These are phyloP conservation scores for Porites evermanni DNA, from an alignment of 92 coral and sea anemone genomes.

Conservation along the genomic window DNA sequence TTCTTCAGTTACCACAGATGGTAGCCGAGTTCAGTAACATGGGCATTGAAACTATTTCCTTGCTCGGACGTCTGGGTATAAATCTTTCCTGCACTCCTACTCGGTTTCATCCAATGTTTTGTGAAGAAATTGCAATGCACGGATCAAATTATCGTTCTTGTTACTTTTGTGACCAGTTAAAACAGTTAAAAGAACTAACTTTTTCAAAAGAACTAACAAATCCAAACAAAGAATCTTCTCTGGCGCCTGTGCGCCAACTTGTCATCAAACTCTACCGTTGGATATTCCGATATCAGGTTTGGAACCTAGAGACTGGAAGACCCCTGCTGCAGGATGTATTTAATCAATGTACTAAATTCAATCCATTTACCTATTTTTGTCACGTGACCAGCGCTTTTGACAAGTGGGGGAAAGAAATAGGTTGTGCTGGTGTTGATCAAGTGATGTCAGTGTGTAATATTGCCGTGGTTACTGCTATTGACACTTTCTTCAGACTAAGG, in stretches of 20 bases:
- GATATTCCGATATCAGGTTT: background rate
- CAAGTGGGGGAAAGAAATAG: too few relatives aligned
- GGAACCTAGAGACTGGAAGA: background rate
- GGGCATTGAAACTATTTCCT: background rate
- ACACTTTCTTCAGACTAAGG: too few relatives aligned
- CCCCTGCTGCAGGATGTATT: too few relatives aligned
- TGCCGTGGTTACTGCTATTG: background rate
- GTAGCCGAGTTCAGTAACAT: background rate
- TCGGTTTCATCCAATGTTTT: too few relatives aligned
- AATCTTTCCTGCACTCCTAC: too few relatives aligned
- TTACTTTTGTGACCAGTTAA: background rate
- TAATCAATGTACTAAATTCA: too few relatives aligned
- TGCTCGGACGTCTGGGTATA: background rate
- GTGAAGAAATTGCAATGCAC: background rate
- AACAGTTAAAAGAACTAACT: too few relatives aligned
- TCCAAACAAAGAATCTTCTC: background rate
- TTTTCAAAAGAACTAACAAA: background rate
- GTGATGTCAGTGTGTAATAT: background rate
- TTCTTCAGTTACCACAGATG: background rate
- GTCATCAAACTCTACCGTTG: background rate
- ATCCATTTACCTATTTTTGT: background rate
- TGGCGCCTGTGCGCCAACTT: background rate
- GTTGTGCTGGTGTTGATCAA: too few relatives aligned
- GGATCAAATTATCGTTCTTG: background rate
- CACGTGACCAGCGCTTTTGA: too few relatives aligned